phyloP scores from a whole-genome alignment of 2,888 invertebrate species.

The Drosophila affinis region DNA sequence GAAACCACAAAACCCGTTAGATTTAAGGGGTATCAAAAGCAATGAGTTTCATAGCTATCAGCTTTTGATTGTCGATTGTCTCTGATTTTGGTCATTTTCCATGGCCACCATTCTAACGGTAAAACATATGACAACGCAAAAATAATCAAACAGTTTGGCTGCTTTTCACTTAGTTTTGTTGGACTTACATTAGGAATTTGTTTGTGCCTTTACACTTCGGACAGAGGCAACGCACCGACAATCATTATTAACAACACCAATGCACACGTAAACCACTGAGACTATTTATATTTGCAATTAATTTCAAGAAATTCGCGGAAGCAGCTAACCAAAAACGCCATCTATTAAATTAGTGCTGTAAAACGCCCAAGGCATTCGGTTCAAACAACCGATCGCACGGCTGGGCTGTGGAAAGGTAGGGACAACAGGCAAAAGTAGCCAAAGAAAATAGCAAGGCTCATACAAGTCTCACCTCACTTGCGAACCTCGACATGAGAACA shows the following conservation, averaged over 20 bases:
- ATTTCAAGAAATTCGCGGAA: neutral
- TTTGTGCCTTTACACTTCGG: neutral
- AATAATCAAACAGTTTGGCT: neutral
- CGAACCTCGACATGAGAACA: no score
- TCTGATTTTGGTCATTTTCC: neutral
- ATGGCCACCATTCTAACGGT: neutral
- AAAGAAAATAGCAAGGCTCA: no score
- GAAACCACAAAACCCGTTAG: no score
- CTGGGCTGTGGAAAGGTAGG: no score
- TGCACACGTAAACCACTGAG: neutral
- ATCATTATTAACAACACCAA: neutral
- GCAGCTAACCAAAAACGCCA: neutral
- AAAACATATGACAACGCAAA: neutral
- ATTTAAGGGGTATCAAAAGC: neutral
- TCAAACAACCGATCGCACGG: no score
- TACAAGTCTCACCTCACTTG: no score
- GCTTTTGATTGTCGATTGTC: neutral
- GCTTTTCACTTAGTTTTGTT: neutral
- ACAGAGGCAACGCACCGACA: neutral
- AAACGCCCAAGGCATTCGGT: neutral
- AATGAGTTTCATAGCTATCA: neutral
- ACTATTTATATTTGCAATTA: neutral
- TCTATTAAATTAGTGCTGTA: neutral
- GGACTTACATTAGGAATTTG: neutral
- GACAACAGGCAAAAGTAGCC: no score